A percentile compares a stretch with the other conserved stretches of the same genome.
These are phyloP conservation scores for Odontesthes bonariensis DNA, from an alignment of 2,113 vertebrate genomes.

Conservation along the genomic window DNA sequence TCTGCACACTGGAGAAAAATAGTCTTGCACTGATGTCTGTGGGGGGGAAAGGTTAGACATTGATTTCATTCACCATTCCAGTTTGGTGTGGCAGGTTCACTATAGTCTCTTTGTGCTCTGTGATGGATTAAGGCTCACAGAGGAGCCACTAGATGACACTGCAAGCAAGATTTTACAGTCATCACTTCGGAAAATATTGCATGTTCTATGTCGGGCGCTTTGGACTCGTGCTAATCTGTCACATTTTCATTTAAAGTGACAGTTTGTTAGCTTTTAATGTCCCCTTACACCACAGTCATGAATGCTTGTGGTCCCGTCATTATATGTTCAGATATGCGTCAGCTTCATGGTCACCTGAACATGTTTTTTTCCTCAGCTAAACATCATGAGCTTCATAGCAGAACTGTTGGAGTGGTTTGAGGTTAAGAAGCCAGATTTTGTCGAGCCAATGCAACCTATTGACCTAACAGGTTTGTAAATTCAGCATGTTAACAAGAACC, in stretches of 20 bases:
- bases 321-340: background rate
- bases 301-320: background rate
- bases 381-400: slow-evolving; percentile 89
- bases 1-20: background rate
- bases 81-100: background rate
- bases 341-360: background rate
- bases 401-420: slow-evolving; percentile 91
- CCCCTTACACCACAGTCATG: background rate
- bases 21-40: background rate
- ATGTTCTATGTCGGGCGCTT: too few species aligned
- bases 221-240: background rate
- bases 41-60: background rate
- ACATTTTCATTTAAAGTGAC: too few species aligned
- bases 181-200: background rate
- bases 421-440: slow-evolving; percentile 88
- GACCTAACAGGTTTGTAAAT: slow-evolving; percentile 83
- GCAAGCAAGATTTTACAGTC: background rate
- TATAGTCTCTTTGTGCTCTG: background rate
- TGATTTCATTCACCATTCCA: background rate
- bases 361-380: slow-evolving; percentile 78
- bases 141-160: background rate
- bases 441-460: slow-evolving; percentile 82
- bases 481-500: rapidly evolving
- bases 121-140: background rate
- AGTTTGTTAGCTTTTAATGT: too few species aligned